Base-by-base conservation (phyloP, 2,113 vertebrate species). In the Podarcis raffonei region DNA sequence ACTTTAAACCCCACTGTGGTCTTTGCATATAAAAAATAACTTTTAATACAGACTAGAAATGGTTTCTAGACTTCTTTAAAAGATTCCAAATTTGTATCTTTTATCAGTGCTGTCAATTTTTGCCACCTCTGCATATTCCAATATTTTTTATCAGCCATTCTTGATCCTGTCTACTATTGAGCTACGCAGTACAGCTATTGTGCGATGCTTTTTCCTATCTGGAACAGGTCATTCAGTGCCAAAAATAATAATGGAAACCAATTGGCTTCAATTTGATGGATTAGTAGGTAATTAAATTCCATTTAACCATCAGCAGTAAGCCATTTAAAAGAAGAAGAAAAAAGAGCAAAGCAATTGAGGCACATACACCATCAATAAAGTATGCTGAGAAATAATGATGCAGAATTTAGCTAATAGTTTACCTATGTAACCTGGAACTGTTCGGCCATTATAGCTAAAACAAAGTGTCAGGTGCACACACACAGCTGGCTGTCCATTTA, bases 381-480 rank as follows among this genome's bases (percentile, higher is more conserved):
- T 62, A 48, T 30, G 22, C 89, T 62, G 1, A 85, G 86, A 20
- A 89, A 5, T 65, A 16, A 32, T 9, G 53, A 25, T 32, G 48
- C 11, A 65, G 1, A 68, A 84, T 79, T 75, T 74, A n/a, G 30
- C 23, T 76, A 84, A 69, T 2, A 80, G 15, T 96, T 97, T 96
- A 99, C 99, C 98, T 86, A 99, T 97, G 35, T 94, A 94, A 91
- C 97, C 98, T 71, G 94, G 97, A 77, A 98, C 97, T 2, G 95
- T 95, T 92, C 96, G 97, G 93, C 98, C 98, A 30, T 90, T 93
- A 35, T 98, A 98, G 76, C 87, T 95, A 96, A 99, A 99, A 93
- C 99, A 99, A n/a, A 99, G 93, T 1, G 89, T 97, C 69, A 99
- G 84, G 37, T 98, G 94, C 95, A 98, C 93, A 91, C 98, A 99